These are phyloP conservation scores for Stegastes partitus DNA, from an alignment of 2,113 vertebrate species.

Conservation along the genomic window DNA sequence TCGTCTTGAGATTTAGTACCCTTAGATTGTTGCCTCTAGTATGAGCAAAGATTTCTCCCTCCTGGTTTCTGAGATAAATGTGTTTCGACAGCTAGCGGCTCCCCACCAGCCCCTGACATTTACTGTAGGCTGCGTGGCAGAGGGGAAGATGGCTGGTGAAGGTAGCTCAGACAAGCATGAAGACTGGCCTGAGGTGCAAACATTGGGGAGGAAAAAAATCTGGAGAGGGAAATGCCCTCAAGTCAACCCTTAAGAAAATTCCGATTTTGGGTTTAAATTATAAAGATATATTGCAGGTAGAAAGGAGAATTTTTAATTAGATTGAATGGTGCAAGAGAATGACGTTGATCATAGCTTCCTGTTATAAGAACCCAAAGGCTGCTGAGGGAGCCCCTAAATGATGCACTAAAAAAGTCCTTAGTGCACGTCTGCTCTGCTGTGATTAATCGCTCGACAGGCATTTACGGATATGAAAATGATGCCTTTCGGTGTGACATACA, in stretches of 20 bases:
- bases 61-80: slow-evolving; percentile 67
- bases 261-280: not conserved
- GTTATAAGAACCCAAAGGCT: too few species aligned
- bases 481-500: slow-evolving; percentile 3
- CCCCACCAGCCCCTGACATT: slow-evolving; percentile 77
- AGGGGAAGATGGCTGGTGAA: slow-evolving; percentile 39
- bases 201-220: not conserved
- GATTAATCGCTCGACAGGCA: slow-evolving; percentile 3
- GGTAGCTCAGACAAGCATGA: slow-evolving; percentile 62
- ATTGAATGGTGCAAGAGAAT: not conserved
- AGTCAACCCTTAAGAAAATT: not conserved
- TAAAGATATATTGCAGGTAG: not conserved
- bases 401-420: slow-evolving; percentile 1
- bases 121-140: slow-evolving; percentile 55
- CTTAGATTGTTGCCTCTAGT: slow-evolving; percentile 7
- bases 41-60: slow-evolving; percentile 39
- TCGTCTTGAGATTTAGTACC: slow-evolving; percentile 5
- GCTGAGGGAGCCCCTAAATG: not conserved
- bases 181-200: slow-evolving; percentile 41
- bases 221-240: not conserved
- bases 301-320: not conserved
- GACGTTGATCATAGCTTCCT: too few species aligned
- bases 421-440: not conserved
- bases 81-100: slow-evolving; percentile 69
- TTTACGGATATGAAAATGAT: slow-evolving; percentile 2